Base-by-base conservation (phyloP, 2,888 invertebrate species). In the Zygogramma bicolorata region DNA sequence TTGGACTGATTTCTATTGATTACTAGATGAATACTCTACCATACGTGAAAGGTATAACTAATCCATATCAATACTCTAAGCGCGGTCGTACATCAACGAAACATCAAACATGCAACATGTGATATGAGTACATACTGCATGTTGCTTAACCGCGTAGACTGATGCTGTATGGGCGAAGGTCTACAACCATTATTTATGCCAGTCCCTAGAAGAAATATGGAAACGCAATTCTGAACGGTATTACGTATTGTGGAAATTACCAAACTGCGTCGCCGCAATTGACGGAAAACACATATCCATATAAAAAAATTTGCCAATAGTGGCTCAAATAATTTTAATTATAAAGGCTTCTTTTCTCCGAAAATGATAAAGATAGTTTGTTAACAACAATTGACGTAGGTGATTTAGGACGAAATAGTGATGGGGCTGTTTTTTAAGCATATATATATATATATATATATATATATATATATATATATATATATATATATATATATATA, bases 321-420 rank as follows among this genome's bases (percentile, higher is more conserved):
- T 20, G 62, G 62, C 22, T 62, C 62, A 18, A 62, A 40, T 62
- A 42, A 62, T 62, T 42, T 38, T 62, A 66, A 66, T 57, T 66
- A 66, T 57, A 66, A 66, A 66, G 66, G 66, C 22, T 66, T 66
- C 49, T 66, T 68, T 66, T 66, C 34, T 57, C 15, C 57, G 34
- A 20, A 57, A 53, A 15, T 67, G 18, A 40, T 68, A 60, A 60
- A 29, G 46, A 61, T 46, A 60, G 40, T 29, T 46, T 59, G 49
- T 68, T 68, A 27, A 60, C 40, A 59, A 68, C 60, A 29, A 68
- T 68, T 10, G 68, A 68, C 15, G 49, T 49, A 27, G 68, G 68
- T 60, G 46, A 60, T 25, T 46, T 68, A 60, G 67, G 68, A 57
- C 40, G 61, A 60, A 68, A 59, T 40, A 68, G 68, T 68, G 68